Percentiles rank a stretch among this genome's conserved stretches.
Evolutionary conservation across 1,140 invertebrate species (phyloP).

Genomic region (Orchesella cincta): DNA sequence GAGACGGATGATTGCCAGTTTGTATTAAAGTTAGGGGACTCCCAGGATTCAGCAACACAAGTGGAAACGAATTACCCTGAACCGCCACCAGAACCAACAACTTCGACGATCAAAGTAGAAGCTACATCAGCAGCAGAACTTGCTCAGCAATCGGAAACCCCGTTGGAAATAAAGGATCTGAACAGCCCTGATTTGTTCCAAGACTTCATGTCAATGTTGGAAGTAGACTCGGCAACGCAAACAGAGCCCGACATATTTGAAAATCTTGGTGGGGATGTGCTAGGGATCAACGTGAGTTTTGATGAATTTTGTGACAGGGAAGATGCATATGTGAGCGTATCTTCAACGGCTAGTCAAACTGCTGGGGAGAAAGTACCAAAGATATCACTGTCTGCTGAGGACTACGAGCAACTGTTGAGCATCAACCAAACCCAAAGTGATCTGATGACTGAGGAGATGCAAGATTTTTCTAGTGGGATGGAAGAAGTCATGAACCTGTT

Average conservation of each 20-base stretch:
- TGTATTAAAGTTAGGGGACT: too few species aligned
- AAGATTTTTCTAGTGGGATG: too few species aligned
- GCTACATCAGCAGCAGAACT: neutral
- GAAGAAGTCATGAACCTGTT: too few species aligned
- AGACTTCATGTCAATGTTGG: constrained; percentile 10
- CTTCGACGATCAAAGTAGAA: neutral
- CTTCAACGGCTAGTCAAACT: constrained; percentile 13
- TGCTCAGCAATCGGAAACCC: too few species aligned
- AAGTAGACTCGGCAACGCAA: constrained; percentile 8
- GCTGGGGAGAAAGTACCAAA: neutral
- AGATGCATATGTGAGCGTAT: neutral
- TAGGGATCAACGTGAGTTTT: neutral
- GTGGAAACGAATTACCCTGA: too few species aligned
- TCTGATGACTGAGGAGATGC: too few species aligned
- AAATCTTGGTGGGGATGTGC: neutral
- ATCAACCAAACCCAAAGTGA: too few species aligned
- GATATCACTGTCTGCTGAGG: neutral
- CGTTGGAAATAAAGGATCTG: neutral
- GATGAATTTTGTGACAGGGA: neutral
- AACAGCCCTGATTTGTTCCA: neutral
- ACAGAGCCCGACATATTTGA: constrained; percentile 16
- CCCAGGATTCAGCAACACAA: too few species aligned
- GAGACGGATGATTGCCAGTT: too few species aligned
- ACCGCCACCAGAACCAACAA: too few species aligned
- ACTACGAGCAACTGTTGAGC: too few species aligned